Base-by-base conservation (phyloP, 2,797 vertebrate genomes). In the Glossophaga mutica region DNA sequence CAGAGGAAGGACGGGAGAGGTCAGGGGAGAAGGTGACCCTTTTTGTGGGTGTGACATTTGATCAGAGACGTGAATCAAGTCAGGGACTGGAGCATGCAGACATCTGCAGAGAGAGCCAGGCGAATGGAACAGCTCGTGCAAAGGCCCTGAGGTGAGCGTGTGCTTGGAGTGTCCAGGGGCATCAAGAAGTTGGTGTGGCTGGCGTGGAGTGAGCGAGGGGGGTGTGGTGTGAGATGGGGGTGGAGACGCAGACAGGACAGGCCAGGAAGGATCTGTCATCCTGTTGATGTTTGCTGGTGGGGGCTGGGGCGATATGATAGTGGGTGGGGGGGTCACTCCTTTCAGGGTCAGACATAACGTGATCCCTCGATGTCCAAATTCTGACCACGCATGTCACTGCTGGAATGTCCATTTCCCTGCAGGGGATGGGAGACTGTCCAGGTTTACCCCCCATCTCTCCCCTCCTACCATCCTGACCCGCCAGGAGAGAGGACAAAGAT, bases 391-490 rank as follows among this genome's bases (percentile, higher is more conserved):
- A 71, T 10, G 32, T 12, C 9, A 24, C 46, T 48, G 67, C 32
- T 77, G 14, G 34, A 78, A 62, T 0, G 22, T n/a, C 70, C 29
- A 4, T 9, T 12, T 14, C 11, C 46, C 52, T 82, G 3, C 5
- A 84, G 10, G n/a, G 10, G 21, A 5, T 8, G 39, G 29, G 68
- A 44, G 32, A 42, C 6, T 24, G 46, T 85, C 14, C 37, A 57
- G 65, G 39, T 15, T 50, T 0, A 6, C 6, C 4, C 6, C 22
- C 9, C 0, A 0, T 15, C 18, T 32, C 34, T 68, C 10, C 71
- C 29, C 21, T 5, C 50, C 3, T 22, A 67, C n/a, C 83, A 34
- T 44, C 42, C 32, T 1, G 10, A 70, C 34, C 29, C 21, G 1
- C 44, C 21, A 68, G 37, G 50, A 79, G 9, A 70, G 16, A 87